These are phyloP conservation scores for Mantis religiosa DNA, from an alignment of 2,888 invertebrate species.

Conservation along the genomic window DNA sequence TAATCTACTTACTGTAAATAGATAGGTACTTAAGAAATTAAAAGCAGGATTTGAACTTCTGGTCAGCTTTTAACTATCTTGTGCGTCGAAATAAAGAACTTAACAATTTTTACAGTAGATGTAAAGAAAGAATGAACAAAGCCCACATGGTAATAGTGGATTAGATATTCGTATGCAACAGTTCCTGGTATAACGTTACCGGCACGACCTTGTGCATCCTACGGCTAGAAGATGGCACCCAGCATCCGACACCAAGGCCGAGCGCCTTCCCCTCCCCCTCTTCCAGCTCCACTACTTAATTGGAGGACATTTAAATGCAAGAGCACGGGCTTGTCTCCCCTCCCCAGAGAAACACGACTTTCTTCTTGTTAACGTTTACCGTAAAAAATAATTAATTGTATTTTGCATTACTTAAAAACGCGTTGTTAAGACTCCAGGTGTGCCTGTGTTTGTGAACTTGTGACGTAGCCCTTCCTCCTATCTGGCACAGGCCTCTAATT, in stretches of 20 bases:
- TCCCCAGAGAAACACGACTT: neutral
- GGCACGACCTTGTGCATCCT: neutral
- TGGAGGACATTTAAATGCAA: conserved; percentile 26
- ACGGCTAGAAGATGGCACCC: neutral
- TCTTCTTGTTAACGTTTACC: neutral
- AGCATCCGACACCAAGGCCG: neutral
- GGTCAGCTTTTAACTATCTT: too few species aligned
- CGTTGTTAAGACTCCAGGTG: neutral
- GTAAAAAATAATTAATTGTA: neutral
- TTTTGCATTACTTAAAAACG: neutral
- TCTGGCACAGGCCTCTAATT: too few species aligned
- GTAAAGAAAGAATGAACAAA: too few species aligned
- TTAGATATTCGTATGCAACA: too few species aligned
- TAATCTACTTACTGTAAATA: too few species aligned
- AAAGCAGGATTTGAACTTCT: too few species aligned
- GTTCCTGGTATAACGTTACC: too few species aligned
- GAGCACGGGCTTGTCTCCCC: conserved; percentile 8
- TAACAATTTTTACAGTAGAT: too few species aligned
- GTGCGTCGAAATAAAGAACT: too few species aligned
- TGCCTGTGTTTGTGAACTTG: neutral
- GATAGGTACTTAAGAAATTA: too few species aligned
- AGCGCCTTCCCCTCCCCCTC: neutral
- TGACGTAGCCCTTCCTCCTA: too few species aligned
- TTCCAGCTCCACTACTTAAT: neutral
- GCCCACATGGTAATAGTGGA: too few species aligned